Percentiles rank a stretch among this genome's conserved stretches.
phyloP scores from a whole-genome alignment of 2,797 vertebrate genomes.

The Poeciliopsis gracilis region DNA sequence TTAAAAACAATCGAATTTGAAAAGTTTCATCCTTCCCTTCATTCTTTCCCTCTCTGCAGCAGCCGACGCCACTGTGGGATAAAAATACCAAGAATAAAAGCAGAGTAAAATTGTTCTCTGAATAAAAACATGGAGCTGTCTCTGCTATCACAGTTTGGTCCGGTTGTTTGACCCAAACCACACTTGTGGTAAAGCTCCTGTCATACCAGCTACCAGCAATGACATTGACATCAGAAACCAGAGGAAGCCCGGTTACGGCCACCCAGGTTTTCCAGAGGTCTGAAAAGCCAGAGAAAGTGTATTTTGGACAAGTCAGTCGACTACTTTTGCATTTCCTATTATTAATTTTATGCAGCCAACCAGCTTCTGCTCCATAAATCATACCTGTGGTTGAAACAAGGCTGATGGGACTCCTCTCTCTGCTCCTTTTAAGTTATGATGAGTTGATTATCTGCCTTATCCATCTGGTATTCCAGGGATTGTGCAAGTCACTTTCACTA shows the following conservation, averaged over 20 bases:
- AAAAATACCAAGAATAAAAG: constrained; percentile 44
- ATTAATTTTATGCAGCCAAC: constrained; percentile 80
- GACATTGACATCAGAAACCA: constrained; percentile 82
- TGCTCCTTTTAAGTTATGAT: constrained; percentile 38
- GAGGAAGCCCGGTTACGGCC: constrained; percentile 78
- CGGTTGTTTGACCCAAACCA: constrained; percentile 72
- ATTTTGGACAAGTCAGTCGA: constrained; percentile 78
- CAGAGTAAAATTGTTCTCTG: constrained; percentile 20
- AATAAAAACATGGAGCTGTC: constrained; percentile 29
- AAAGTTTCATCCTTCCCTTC: constrained; percentile 64
- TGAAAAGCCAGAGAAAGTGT: constrained; percentile 77
- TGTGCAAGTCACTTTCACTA: constrained; percentile 39
- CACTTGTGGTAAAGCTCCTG: constrained; percentile 68
- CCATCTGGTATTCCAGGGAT: constrained; percentile 24
- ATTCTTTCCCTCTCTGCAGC: constrained; percentile 57
- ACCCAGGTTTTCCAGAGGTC: constrained; percentile 79
- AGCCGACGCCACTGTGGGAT: constrained; percentile 56
- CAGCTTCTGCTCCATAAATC: constrained; percentile 76
- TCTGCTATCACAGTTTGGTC: constrained; percentile 66
- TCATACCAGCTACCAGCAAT: constrained; percentile 74
- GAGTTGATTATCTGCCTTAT: constrained; percentile 44
- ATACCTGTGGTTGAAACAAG: constrained; percentile 76
- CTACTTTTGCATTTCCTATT: constrained; percentile 81
- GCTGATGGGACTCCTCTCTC: constrained; percentile 52
- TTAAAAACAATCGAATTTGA: constrained; percentile 72